Evolutionary conservation across 2,888 invertebrate species (phyloP).

Genomic region (Trissolcus brochymenae): DNA sequence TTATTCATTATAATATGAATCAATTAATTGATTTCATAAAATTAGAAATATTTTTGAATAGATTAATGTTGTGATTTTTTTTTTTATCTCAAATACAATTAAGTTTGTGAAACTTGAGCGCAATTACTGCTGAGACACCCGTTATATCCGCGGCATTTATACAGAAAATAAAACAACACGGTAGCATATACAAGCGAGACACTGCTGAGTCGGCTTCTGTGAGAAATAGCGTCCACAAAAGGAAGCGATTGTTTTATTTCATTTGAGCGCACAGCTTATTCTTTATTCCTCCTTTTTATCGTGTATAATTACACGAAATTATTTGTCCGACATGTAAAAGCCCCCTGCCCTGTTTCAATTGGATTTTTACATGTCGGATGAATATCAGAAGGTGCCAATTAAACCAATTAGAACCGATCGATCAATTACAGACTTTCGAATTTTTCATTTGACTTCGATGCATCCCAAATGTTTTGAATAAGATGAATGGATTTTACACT

Average conservation of each 20-base stretch:
- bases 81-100: no score
- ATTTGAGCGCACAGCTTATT: constrained; percentile 9
- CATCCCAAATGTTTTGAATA: not conserved
- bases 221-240: constrained; percentile 53
- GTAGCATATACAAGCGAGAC: constrained; percentile 33
- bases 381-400: no score
- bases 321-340: no score
- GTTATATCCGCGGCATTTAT: constrained; percentile 28
- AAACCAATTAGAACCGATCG: no score
- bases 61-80: no score
- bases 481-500: constrained; percentile 13
- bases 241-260: constrained; percentile 47
- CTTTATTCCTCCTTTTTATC: constrained; percentile 1
- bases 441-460: not conserved
- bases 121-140: constrained; percentile 18
- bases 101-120: no score
- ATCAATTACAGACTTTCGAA: not conserved
- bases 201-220: constrained; percentile 48
- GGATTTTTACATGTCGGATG: no score
- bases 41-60: no score
- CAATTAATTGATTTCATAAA: no score
- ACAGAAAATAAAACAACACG: constrained; percentile 40
- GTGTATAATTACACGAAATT: no score
- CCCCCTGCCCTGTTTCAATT: no score
- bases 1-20: no score